A percentile compares a stretch with the other conserved stretches of the same genome.
These are phyloP conservation scores for Rhagium mordax DNA, from an alignment of 2,888 invertebrate genomes.

Conservation along the genomic window DNA sequence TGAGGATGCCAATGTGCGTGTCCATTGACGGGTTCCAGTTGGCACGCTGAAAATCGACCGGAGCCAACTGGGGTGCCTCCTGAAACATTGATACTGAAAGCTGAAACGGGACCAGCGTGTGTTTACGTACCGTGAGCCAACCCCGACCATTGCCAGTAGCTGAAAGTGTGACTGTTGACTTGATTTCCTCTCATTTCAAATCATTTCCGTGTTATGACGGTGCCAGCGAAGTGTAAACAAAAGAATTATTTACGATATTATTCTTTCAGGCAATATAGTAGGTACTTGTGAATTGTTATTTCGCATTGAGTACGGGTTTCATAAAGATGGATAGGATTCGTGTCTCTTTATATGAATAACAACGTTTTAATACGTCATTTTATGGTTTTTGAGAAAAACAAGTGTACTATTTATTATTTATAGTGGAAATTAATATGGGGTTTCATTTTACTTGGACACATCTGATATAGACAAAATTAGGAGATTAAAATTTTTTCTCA, in stretches of 20 bases:
- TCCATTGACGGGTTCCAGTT: slow-evolving; percentile 61
- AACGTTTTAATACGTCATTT: not conserved
- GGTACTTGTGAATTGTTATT: not conserved
- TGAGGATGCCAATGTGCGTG: slow-evolving; percentile 51
- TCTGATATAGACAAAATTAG: too few species aligned
- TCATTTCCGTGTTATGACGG: slow-evolving; percentile 32
- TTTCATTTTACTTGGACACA: too few species aligned
- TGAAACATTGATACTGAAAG: slow-evolving; percentile 17
- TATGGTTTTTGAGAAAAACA: not conserved
- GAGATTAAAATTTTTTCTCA: too few species aligned
- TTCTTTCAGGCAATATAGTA: slow-evolving; percentile 10
- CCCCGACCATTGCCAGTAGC: slow-evolving; percentile 42
- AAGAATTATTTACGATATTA: slow-evolving; percentile 19
- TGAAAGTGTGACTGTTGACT: slow-evolving; percentile 21
- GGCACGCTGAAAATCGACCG: slow-evolving; percentile 61
- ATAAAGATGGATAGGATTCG: not conserved
- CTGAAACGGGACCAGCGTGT: slow-evolving; percentile 29
- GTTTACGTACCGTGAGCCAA: slow-evolving; percentile 52
- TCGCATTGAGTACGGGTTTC: not conserved
- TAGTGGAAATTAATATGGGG: too few species aligned
- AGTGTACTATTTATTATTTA: too few species aligned
- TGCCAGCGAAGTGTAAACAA: slow-evolving; percentile 32
- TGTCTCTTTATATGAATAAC: not conserved
- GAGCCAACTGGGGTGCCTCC: slow-evolving; percentile 66
- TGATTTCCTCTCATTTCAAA: slow-evolving; percentile 28